A percentile compares a stretch with the other conserved stretches of the same genome.
Conservation (phyloP, 2,888 invertebrate genomes). For the Drosophila falleni region DNA sequence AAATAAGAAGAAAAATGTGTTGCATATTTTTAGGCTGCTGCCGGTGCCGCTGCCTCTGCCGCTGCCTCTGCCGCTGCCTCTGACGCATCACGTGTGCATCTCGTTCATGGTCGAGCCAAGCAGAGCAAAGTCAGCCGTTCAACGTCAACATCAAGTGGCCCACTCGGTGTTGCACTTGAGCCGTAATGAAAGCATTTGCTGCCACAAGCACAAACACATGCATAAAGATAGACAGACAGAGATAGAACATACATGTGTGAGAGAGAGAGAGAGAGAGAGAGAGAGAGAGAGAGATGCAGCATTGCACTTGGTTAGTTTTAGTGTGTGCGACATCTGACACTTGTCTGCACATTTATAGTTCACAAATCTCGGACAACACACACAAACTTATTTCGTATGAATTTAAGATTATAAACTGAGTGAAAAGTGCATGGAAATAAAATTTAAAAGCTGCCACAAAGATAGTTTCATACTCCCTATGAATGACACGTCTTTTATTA, state of each 20-base stretch:
- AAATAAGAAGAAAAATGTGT: slow-evolving; percentile 35
- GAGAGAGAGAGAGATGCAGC: slow-evolving; percentile 10
- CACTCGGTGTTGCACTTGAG: slow-evolving; percentile 78
- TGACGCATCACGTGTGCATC: slow-evolving; percentile 9
- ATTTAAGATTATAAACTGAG: slow-evolving; percentile 34
- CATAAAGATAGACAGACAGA: slow-evolving; percentile 15
- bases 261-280: slow-evolving; percentile 8
- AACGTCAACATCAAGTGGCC: slow-evolving; percentile 69
- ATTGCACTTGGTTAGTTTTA: slow-evolving; percentile 58
- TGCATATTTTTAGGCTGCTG: slow-evolving; percentile 68
- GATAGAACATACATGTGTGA: background rate
- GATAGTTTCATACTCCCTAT: background rate
- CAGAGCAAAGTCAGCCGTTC: slow-evolving; percentile 35
- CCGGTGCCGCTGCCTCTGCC: slow-evolving; percentile 9
- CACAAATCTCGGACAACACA: slow-evolving; percentile 12
- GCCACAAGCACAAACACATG: slow-evolving; percentile 58
- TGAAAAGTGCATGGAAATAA: slow-evolving; percentile 10
- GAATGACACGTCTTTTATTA: background rate
- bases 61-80: slow-evolving; percentile 7
- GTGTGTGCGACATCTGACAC: slow-evolving; percentile 69
- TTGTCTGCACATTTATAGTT: slow-evolving; percentile 59
- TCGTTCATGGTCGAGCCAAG: slow-evolving; percentile 19
- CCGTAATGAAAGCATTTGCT: slow-evolving; percentile 78
- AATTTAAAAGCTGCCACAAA: background rate
- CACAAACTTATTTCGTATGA: slow-evolving; percentile 7